Conservation (phyloP, 2,797 vertebrate genomes). For the Centroberyx gerrardi region DNA sequence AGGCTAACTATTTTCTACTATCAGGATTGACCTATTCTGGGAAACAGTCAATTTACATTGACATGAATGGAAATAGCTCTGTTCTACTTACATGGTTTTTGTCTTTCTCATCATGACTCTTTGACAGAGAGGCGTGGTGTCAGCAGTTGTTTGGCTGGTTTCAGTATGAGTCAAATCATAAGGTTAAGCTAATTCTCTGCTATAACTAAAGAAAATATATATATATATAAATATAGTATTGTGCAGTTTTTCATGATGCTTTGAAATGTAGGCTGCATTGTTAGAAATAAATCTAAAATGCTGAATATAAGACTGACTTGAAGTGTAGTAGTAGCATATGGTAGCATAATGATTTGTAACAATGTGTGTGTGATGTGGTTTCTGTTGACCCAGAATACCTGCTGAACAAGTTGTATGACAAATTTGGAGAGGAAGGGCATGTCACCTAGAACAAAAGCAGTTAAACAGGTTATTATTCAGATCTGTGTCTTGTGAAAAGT, state of each 20-base stretch:
- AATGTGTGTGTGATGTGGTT: slow-evolving; percentile 2
- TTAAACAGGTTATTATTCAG: slow-evolving; percentile 46
- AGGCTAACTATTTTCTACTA: slow-evolving; percentile 47
- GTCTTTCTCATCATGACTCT: slow-evolving; percentile 5
- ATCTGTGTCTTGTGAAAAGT: slow-evolving; percentile 1
- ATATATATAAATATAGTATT: not conserved
- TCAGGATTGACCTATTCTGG: slow-evolving; percentile 39
- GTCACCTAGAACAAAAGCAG: slow-evolving; percentile 31
- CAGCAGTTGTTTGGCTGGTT: not conserved
- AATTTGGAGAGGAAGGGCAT: slow-evolving; percentile 47
- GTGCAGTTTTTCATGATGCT: not conserved
- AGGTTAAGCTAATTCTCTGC: not conserved
- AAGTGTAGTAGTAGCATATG: not conserved
- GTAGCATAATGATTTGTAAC: slow-evolving; percentile 5
- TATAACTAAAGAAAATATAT: too few relatives aligned
- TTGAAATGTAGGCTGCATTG: not conserved
- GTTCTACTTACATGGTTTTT: slow-evolving; percentile 6
- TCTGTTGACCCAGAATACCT: slow-evolving; percentile 55
- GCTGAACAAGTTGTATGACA: slow-evolving; percentile 65
- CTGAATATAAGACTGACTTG: slow-evolving; percentile 7
- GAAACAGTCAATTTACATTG: slow-evolving; percentile 19
- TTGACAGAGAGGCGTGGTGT: not conserved
- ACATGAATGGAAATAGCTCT: slow-evolving; percentile 8
- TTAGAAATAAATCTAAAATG: not conserved
- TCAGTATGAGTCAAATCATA: not conserved